Evolutionary conservation across 1,140 invertebrate species (phyloP), one percentile per base, ranked within the genome.

Genomic region (Drosophila bifasciata): DNA sequence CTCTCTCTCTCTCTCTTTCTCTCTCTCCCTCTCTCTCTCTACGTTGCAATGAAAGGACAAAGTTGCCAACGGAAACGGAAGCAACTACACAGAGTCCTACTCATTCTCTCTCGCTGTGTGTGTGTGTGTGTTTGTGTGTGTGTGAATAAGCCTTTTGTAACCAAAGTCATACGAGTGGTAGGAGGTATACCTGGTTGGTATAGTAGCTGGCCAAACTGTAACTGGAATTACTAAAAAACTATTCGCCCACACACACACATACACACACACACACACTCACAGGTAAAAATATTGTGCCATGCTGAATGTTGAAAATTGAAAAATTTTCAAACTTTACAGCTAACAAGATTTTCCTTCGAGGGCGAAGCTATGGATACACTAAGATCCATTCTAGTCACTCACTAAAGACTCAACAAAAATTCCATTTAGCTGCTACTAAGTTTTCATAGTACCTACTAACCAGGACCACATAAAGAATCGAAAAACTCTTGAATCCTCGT

Each of bases 21-120:
- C 23, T 23, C 1, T 1, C 13, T 11, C 7, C 1, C 7, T 8
- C 6, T 28, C 1, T 7, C 19, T 21, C 19, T 21, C 19, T 21
- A 0, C 46, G 53, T 56, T 16, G 67, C 70, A 59, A 56, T 61
- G 63, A 75, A 64, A 81, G 81, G 73, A 88, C 83, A 86, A 86
- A 86, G 83, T 88, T 88, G 70, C 75, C 62, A 88, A 72, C 83
- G 83, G 83, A 88, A 88, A 83, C 83, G 83, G 83, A 88, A 83
- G 79, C 75, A 73, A 81, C 74, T 73, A 63, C 72, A 76, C 50
- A 79, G 58, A 67, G 49, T 53, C 60, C 55, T 61, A 75, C 66
- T 60, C 17, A 50, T 36, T 13, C 44, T 36, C 28, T 32, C 28
- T 32, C 32, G 11, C 32, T 36, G 9, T 11, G 9, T 13, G 17